Base-by-base conservation (phyloP, 2,797 vertebrate species). In the Sebastes dallii region DNA sequence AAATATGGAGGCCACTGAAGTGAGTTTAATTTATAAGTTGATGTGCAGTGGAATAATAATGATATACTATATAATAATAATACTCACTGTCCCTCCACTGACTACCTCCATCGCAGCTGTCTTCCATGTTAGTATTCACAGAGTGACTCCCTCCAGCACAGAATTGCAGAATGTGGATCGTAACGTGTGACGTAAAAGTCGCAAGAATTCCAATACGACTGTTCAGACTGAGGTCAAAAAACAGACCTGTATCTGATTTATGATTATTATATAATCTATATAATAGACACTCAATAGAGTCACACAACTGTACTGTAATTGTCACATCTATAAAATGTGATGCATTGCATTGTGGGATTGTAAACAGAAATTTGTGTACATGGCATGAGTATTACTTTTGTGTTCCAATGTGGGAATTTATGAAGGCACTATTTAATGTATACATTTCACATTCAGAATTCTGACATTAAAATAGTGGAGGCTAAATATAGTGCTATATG, bases 61-160 rank as follows among this genome's bases (percentile, higher is more conserved):
- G 20, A 9, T 54, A 22, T 54, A n/a, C 9, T 54, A 54, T n/a
- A 54, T 22, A 54, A 24, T 13, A 52, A 20, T 56, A 56, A 56
- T 14, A 14, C 3, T 56, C 12, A 25, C 12, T 6, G 5, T 24
- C 54, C 24, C 22, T 25, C 22, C 22, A 56, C 54, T 14, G 54
- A 56, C 54, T 56, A 24, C 22, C 6, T 0, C 54, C 22, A 25
- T 14, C 11, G 22, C 54, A 25, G 54, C 54, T 25, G 54, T 24
- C 54, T 24, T 56, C 22, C 24, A 56, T 25, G 54, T 7, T 56
- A 25, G 27, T 20, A 60, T 60, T 60, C 58, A 30, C 27, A 20
- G 16, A 27, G 56, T 10, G 27, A 60, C 14, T 34, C 20, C 50
- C 0, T 0, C 50, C 20, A 0, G 8, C 4, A 0, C 52, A 22